Evolutionary conservation across 2,888 invertebrate genomes (phyloP), one percentile per base, ranked within the genome.

Genomic region (Pegoplata infirma): DNA sequence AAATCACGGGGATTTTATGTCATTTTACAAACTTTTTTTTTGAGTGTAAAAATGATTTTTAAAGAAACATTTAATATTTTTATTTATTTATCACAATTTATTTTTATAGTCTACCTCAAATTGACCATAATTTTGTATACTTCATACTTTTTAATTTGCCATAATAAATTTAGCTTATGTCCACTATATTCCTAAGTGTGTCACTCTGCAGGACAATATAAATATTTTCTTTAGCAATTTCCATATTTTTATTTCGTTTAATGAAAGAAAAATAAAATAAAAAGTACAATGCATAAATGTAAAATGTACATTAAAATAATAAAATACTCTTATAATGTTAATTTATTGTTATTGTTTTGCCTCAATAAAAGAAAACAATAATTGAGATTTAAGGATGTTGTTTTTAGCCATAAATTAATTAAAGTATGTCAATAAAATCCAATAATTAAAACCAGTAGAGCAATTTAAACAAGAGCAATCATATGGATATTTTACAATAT

Each of bases 351-450:
- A n/a, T 49, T 49, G 19, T 21, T 51, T 47, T 17, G 10, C 5
- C n/a, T 28, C 36, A 55, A 32, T 32, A 17, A 47, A 56, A 10
- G 25, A 67, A 56, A 56, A 36, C 12, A 63, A 51, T 51, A 49
- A 68, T 46, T 23, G 7, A 23, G 14, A 40, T 49, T 58, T 58
- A 49, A 56, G 36, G 6, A 47, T 53, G 40, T 64, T 40, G 16
- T n/a, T 64, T 53, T 40, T 16, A 23, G 23, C 6, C 55, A 67
- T 67, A 66, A 66, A 44, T 66, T 55, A 53, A 19, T 23, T 14
- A 66, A 8, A 44, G 25, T 67, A 17, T 32, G 32, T 28, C 28
- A 67, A 66, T 53, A 40, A 51, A 44, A 32, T 32, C 2, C 32
- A 12, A 32, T 32, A 32, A 32, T 32, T n/a, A n/a, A n/a, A n/a